Conservation (phyloP, 2,888 invertebrate species). For the Saturnia pavonia region DNA sequence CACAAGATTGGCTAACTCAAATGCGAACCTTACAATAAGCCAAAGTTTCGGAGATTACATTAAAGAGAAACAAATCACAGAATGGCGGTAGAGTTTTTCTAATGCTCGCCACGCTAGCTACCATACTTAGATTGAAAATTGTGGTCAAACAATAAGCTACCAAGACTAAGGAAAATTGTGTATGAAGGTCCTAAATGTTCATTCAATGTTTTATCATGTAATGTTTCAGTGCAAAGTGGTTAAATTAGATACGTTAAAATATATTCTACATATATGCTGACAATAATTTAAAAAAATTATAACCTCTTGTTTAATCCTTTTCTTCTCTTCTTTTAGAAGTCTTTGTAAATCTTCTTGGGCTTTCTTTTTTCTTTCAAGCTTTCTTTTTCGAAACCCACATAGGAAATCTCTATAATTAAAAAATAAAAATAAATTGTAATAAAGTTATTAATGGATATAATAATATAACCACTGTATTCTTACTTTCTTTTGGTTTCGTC, state of each 20-base stretch:
- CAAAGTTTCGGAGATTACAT: background rate
- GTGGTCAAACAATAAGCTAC: background rate
- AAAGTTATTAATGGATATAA: constrained; percentile 19
- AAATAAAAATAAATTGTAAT: constrained; percentile 8
- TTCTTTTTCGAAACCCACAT: constrained; percentile 91
- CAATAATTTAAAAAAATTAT: too few relatives aligned
- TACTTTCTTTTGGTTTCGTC: constrained; percentile 74
- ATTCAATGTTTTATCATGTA: background rate
- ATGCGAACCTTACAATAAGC: background rate
- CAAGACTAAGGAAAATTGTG: background rate
- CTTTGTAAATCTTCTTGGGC: constrained; percentile 87
- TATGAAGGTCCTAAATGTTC: background rate
- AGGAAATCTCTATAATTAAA: constrained; percentile 86
- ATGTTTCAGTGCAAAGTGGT: background rate
- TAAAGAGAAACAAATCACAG: background rate
- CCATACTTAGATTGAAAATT: too few relatives aligned
- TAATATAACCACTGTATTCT: constrained; percentile 24
- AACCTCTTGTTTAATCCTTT: constrained; percentile 88
- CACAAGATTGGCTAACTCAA: background rate
- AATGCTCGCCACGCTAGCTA: too few relatives aligned
- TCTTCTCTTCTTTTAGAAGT: constrained; percentile 88
- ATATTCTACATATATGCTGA: background rate
- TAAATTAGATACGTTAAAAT: background rate
- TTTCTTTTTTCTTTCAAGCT: constrained; percentile 87
- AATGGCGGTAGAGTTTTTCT: background rate